Evolutionary conservation across 2,797 vertebrate species (phyloP), one percentile per base, ranked within the genome.

Genomic region (Molothrus ater): DNA sequence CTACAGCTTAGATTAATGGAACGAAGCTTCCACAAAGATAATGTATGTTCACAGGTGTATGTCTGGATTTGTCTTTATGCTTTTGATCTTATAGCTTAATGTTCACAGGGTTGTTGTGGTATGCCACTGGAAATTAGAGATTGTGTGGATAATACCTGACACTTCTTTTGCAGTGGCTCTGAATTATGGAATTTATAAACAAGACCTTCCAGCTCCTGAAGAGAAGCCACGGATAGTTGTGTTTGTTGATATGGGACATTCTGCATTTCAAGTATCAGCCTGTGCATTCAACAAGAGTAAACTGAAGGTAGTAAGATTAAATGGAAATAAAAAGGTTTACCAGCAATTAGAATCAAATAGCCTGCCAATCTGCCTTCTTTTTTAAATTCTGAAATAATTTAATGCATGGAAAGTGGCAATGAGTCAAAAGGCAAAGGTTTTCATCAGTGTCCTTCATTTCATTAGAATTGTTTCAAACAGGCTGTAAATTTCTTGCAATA

Each of bases 211-310:
- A 73, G 90, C 94, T 88, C 95, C 90, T 54, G 98, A 98, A 29
- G 98, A 98, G 57, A 98, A 98, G 48, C 97, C 98, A 54, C 98
- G 97, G 57, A 95, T 98, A 86, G 98, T 98, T 73, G 97, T 98
- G 60, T 98, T 98, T 96, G 98, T 98, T 73, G 98, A 98, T 86
- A 98, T 98, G 98, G 98, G 98, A 20, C 98, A 98, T 86, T 98
- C 98, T 29, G 97, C 98, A 32, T 98, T 98, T 92, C 98, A 98
- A 95, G 97, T 98, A 43, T 98, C 97, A 73, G 97, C 97, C 69
- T 98, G 98, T 96, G 98, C 98, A 9, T 98, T 98, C 92, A 98
- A 98, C 93, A 98, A 98, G 92, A 97, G 97, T 59, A 98, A 98
- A 86, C 81, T 98, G 59, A 98, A 98, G 98, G 98, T 98, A 97